Percentiles rank a stretch among this genome's conserved stretches.
Conservation (phyloP, 2,888 invertebrate species). For the Meiosimyza decipiens region DNA sequence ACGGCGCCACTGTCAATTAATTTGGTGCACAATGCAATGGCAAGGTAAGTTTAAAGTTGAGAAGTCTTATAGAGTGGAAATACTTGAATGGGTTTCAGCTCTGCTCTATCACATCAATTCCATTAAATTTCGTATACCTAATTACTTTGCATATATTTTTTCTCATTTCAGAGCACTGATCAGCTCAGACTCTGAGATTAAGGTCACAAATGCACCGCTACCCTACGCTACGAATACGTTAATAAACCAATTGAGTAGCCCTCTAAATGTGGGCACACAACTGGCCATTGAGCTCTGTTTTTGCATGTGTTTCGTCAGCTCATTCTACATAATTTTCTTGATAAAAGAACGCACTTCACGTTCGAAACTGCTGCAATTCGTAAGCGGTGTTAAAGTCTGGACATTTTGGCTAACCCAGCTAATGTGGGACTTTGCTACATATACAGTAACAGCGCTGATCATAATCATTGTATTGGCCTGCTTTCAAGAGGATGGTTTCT, state of each 20-base stretch:
- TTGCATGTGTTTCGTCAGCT: constrained; percentile 69
- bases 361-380: constrained; percentile 78
- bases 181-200: constrained; percentile 46
- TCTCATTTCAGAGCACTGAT: constrained; percentile 39
- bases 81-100: background rate
- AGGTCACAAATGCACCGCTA: constrained; percentile 74
- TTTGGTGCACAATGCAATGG: constrained; percentile 71
- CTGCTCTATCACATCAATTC: too few relatives aligned
- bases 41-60: constrained; percentile 56
- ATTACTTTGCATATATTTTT: too few relatives aligned
- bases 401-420: constrained; percentile 78
- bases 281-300: constrained; percentile 71
- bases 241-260: constrained; percentile 37
- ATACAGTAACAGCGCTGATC: constrained; percentile 75
- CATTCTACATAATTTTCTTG: constrained; percentile 72
- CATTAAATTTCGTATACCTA: too few relatives aligned
- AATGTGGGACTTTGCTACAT: constrained; percentile 68
- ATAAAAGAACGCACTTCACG: constrained; percentile 74
- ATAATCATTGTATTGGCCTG: constrained; percentile 71
- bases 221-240: constrained; percentile 69
- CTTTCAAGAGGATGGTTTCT: constrained; percentile 72
- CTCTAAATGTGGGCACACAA: constrained; percentile 68
- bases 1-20: constrained; percentile 74
- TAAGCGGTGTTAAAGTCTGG: constrained; percentile 75
- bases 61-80: background rate